Base-by-base conservation (phyloP, 2,888 invertebrate species). In the Drosophila demipolita region DNA sequence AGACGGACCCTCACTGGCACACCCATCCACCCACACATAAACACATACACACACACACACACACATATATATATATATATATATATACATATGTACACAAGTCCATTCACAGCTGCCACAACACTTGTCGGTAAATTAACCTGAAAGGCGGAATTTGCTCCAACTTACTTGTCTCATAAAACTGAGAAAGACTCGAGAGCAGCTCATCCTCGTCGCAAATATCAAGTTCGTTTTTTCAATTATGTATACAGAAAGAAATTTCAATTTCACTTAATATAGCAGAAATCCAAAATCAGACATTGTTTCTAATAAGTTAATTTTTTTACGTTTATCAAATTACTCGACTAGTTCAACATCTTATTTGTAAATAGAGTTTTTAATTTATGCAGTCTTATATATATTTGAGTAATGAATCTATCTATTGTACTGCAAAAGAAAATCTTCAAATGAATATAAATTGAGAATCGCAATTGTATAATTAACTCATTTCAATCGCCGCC, bases 1-100 rank as follows among this genome's bases (percentile, higher is more conserved):
- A 86, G 82, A 83, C 83, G 72, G 66, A 77, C 62, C 70, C 83
- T 57, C 59, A 64, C 23, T 15, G 45, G 8, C 59, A 54, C 12
- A 49, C 58, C 50, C 50, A 49, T 12, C 23, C 48, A 35, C 20
- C 40, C 48, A 78, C 42, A 26, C 48, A 58, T 23, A 42, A 53
- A 61, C 40, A 45, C 36, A 40, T 20, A 33, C 23, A 40, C 17
- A 40, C 12, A 36, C 8, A 40, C 3, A 23, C 4, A 40, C 4
- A 23, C 2, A 40, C 4, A 32, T n/a, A 49, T 8, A 35, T 29
- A 53, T 26, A 35, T 36, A 48, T 35, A 33, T 29, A 35, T 26
- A 49, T 11, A 8, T 17, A 35, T 53, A 33, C 9, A 20, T 53
- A 20, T 29, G 23, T 33, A 42, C 9, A 23, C 40, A 23, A 36